A percentile compares a stretch with the other conserved stretches of the same genome.
Evolutionary conservation across 2,888 invertebrate species (phyloP).

Genomic region (Nesidiocoris tenuis): DNA sequence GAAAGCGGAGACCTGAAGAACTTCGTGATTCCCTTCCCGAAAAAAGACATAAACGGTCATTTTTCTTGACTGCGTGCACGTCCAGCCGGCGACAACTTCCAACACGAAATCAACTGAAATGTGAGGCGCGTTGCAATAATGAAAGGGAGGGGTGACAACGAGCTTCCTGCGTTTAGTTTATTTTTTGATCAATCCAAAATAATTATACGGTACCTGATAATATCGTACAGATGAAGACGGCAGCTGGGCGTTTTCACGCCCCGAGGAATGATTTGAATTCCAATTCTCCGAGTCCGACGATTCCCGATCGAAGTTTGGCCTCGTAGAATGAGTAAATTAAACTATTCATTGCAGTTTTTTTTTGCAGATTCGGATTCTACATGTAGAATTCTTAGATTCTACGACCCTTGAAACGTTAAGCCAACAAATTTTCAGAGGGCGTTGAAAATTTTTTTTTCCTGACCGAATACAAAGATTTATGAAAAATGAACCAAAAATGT

Average conservation of each 20-base stretch:
- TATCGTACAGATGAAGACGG: constrained; percentile 6
- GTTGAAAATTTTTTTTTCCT: too few species aligned
- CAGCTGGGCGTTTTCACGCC: constrained; percentile 21
- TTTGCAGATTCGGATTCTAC: too few species aligned
- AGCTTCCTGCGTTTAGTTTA: constrained; percentile 5
- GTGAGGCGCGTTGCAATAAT: neutral
- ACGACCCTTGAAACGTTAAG: too few species aligned
- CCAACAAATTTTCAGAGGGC: too few species aligned
- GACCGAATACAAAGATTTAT: too few species aligned
- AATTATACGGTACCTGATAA: neutral
- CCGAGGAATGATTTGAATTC: neutral
- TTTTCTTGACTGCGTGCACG: neutral
- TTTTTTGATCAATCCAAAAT: neutral
- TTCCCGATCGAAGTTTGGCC: too few species aligned
- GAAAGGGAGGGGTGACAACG: constrained; percentile 17
- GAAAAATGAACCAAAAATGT: too few species aligned
- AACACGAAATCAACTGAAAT: constrained; percentile 18
- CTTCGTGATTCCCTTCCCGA: constrained; percentile 24
- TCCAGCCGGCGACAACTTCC: neutral
- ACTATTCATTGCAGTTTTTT: too few species aligned
- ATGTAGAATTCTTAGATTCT: too few species aligned
- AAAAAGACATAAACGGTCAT: neutral
- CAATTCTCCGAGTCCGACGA: too few species aligned
- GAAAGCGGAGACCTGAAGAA: neutral
- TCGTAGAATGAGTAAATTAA: too few species aligned